These are phyloP conservation scores for Semnopithecus entellus DNA, from an alignment of 2,113 vertebrate genomes.

Conservation along the genomic window DNA sequence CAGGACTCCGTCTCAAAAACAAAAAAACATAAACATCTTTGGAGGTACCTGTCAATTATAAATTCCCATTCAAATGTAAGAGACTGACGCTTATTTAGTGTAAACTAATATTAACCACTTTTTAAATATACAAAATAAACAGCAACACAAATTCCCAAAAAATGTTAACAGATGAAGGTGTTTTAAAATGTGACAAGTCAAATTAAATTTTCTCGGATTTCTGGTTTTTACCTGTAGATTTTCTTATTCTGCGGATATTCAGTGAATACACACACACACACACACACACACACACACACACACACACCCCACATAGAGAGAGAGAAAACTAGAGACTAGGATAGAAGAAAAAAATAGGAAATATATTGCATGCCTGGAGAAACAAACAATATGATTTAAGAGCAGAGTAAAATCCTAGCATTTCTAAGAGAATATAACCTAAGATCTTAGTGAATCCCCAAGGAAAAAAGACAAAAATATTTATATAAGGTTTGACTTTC, in stretches of 20 bases:
- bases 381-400: not conserved
- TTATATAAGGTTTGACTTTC: not conserved
- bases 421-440: not conserved
- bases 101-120: not conserved
- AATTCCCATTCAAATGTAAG: not conserved
- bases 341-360: not conserved
- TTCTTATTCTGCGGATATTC: not conserved
- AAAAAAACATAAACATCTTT: not conserved
- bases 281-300: not conserved
- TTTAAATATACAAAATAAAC: not conserved
- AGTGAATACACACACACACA: not conserved
- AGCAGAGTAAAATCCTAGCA: not conserved
- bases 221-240: slow-evolving; percentile 22
- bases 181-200: slow-evolving; percentile 17
- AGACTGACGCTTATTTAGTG: not conserved
- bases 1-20: too few species aligned
- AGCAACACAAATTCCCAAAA: slow-evolving; percentile 1
- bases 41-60: not conserved
- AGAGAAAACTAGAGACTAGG: not conserved
- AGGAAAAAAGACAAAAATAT: slow-evolving; percentile 40
- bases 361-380: not conserved
- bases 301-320: not conserved
- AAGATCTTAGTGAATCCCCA: slow-evolving; percentile 10
- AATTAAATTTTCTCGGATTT: not conserved
- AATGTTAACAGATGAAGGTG: not conserved